Base-by-base conservation (phyloP, 2,797 vertebrate species). In the Sparus aurata region DNA sequence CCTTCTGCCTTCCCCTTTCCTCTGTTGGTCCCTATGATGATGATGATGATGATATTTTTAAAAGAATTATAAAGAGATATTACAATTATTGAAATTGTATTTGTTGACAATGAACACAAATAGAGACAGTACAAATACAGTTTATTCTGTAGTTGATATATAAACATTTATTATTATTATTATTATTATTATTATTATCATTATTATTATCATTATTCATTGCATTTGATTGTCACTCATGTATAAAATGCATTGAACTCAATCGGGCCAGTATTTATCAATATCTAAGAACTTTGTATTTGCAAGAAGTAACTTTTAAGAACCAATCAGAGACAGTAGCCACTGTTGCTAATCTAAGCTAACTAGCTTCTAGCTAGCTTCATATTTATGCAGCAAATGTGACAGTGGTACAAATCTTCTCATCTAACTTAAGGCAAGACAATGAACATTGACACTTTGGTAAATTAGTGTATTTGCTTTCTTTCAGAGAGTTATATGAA, bases 21-120 rank as follows among this genome's bases (percentile, higher is more conserved):
- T 80, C 72, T 84, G 30, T 85, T 70, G 46, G 57, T 89, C 86
- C 75, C 58, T 75, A 73, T 80, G 60, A 89, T 64, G 50, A 89
- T 66, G 27, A 30, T 30, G 59, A 89, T 64, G 50, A 89, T 66
- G 72, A 78, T 91, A 90, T 93, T 93, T 91, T 95, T 85, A 76
- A 90, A 88, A 84, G 25, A 90, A 65, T 50, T 85, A 87, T 84
- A 91, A 77, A 90, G 53, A 90, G 52, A 82, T 84, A 84, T 90
- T 70, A 58, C 67, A 83, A 73, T 16, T 9, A 73, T 66, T 20
- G 73, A 75, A 49, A 55, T 20, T 45, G 72, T 59, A 23, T 81
- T 87, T 81, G 69, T 73, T 83, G 71, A 68, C 53, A 69, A 73
- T 75, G 82, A 85, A 78, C 73, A 90, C 76, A 52, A 79, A 80